A percentile compares a stretch with the other conserved stretches of the same genome.
phyloP scores from a whole-genome alignment of 92 coral and sea anemone genomes.

The Blastomussa wellsi region DNA sequence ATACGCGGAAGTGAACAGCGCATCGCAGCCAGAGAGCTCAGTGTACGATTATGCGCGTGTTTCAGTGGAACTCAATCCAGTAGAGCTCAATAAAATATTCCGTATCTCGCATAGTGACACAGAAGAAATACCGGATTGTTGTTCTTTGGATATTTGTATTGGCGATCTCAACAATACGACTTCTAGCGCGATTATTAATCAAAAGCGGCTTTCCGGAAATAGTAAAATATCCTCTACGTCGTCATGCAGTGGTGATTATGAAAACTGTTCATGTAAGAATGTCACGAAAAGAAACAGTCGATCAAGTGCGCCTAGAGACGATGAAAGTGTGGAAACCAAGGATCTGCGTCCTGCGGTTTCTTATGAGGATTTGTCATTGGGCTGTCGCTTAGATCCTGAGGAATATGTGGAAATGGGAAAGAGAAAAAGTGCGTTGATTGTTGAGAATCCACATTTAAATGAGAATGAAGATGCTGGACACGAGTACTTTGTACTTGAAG shows the following conservation, averaged over 20 bases:
- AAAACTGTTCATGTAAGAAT: not conserved
- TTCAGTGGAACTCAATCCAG: constrained; percentile 4
- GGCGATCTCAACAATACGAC: constrained; percentile 9
- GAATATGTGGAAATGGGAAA: constrained; percentile 38
- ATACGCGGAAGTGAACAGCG: constrained; percentile 15
- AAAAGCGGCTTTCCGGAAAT: not conserved
- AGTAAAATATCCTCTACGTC: not conserved
- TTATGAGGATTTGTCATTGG: not conserved
- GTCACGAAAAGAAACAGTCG: not conserved
- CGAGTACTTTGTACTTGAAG: constrained; percentile 24
- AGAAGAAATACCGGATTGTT: not conserved
- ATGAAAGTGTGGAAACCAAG: not conserved
- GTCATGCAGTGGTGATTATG: not conserved
- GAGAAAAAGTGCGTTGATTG: constrained; percentile 8
- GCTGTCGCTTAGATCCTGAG: constrained; percentile 10
- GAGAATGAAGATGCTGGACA: constrained; percentile 22
- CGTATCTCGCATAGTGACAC: constrained; percentile 5
- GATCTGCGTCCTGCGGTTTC: not conserved
- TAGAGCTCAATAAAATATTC: constrained; percentile 18
- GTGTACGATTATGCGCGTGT: constrained; percentile 34
- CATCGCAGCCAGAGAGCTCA: constrained; percentile 15
- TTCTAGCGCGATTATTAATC: not conserved
- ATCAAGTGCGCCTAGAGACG: not conserved
- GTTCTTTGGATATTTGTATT: constrained; percentile 3
- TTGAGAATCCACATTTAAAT: not conserved